Evolutionary conservation across 2,888 invertebrate species (phyloP).

Genomic region (Dolichopus griseipennis): DNA sequence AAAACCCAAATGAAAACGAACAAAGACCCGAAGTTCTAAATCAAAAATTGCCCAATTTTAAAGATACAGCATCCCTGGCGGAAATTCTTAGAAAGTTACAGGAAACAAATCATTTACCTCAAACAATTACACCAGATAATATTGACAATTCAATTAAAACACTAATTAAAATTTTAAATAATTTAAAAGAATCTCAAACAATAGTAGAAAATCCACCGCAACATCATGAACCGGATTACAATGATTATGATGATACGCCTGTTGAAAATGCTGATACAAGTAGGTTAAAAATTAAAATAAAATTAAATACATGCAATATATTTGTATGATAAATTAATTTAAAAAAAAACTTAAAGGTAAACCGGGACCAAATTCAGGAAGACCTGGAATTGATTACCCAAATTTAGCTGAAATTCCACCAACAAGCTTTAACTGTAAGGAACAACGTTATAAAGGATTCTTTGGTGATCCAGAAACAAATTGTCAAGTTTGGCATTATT

Average conservation of each 20-base stretch:
- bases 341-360: slow-evolving; percentile 25
- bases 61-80: slow-evolving; percentile 43
- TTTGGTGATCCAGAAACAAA: slow-evolving; percentile 81
- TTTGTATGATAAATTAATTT: no score
- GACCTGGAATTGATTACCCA: slow-evolving; percentile 73
- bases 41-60: slow-evolving; percentile 37
- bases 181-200: slow-evolving; percentile 49
- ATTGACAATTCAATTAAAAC: slow-evolving; percentile 71
- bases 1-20: slow-evolving; percentile 22
- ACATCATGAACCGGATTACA: slow-evolving; percentile 30
- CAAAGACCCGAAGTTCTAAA: background rate
- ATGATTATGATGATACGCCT: slow-evolving; percentile 20
- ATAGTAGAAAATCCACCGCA: slow-evolving; percentile 37
- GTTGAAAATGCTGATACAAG: slow-evolving; percentile 23
- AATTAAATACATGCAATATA: no score
- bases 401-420: slow-evolving; percentile 63
- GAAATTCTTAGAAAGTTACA: slow-evolving; percentile 64
- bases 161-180: slow-evolving; percentile 62
- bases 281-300: background rate
- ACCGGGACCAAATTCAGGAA: slow-evolving; percentile 48
- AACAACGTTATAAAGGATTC: slow-evolving; percentile 81
- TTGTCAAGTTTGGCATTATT: slow-evolving; percentile 90
- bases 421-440: slow-evolving; percentile 71
- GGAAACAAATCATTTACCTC: slow-evolving; percentile 65
- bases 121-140: slow-evolving; percentile 65